These are phyloP conservation scores for Astropecten irregularis DNA, from an alignment of 53 echinoderm and acorn worm genomes.

Conservation along the genomic window DNA sequence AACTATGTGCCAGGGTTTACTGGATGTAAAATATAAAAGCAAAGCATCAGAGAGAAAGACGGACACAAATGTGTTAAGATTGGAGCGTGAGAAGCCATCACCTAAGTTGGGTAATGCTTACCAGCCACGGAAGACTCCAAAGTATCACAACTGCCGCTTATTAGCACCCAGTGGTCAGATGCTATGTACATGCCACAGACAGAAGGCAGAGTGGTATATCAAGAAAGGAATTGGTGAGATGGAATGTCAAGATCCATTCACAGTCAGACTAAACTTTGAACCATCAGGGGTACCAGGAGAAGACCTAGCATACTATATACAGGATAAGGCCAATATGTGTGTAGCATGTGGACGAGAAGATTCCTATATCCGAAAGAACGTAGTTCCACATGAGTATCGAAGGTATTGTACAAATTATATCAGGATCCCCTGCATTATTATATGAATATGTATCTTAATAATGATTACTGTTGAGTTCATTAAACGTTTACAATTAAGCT, in stretches of 20 bases:
- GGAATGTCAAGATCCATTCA: constrained; percentile 72
- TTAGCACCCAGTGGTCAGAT: constrained; percentile 76
- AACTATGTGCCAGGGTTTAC: constrained; percentile 64
- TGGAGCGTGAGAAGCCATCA: neutral
- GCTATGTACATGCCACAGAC: constrained; percentile 80
- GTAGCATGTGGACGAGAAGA: constrained; percentile 89
- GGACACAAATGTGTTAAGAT: neutral
- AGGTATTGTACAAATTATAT: constrained; percentile 58
- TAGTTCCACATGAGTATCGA: constrained; percentile 98
- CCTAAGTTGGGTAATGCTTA: constrained; percentile 65
- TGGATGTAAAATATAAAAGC: constrained; percentile 57
- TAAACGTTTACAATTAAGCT: neutral
- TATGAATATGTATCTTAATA: neutral
- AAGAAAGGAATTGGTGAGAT: constrained; percentile 72
- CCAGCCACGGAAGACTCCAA: constrained; percentile 65
- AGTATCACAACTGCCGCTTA: constrained; percentile 93
- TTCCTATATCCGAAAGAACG: constrained; percentile 87
- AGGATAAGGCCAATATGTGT: constrained; percentile 84
- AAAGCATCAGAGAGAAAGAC: constrained; percentile 30
- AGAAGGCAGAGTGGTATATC: constrained; percentile 95
- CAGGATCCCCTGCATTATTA: neutral
- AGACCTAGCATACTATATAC: constrained; percentile 83
- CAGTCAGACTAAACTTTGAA: constrained; percentile 83
- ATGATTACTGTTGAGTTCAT: too few relatives aligned
- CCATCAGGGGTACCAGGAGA: constrained; percentile 84